These are phyloP conservation scores for Glyptemys insculpta DNA, from an alignment of 2,797 vertebrate species.

Conservation along the genomic window DNA sequence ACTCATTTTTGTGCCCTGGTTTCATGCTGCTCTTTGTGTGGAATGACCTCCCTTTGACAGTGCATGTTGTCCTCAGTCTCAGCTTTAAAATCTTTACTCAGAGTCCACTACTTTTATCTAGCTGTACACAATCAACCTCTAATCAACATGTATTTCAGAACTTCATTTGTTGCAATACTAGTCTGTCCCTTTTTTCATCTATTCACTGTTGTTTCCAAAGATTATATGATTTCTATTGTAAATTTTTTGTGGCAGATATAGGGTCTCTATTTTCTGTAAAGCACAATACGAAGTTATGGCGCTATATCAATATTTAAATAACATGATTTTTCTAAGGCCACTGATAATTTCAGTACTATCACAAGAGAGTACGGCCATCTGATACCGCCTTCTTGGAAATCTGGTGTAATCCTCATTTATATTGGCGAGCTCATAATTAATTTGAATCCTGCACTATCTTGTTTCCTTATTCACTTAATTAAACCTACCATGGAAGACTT, in stretches of 20 bases:
- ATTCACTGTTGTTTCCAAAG: neutral
- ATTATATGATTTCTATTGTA: neutral
- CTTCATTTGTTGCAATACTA: neutral
- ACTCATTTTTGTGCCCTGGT: neutral
- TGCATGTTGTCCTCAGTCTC: neutral
- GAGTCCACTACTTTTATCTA: neutral
- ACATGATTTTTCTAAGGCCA: neutral
- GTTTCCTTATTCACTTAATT: neutral
- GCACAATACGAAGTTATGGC: neutral
- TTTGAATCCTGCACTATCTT: neutral
- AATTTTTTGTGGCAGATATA: neutral
- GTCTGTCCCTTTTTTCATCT: neutral
- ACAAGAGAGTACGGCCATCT: neutral
- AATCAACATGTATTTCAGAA: neutral
- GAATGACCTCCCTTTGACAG: neutral
- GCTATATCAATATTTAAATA: neutral
- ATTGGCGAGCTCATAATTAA: neutral
- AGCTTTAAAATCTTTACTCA: neutral
- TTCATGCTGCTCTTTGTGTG: neutral
- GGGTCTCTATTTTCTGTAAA: neutral
- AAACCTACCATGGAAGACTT: neutral
- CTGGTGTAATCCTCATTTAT: neutral
- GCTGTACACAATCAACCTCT: neutral
- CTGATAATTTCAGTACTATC: neutral
- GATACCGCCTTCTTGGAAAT: neutral